A percentile compares a stretch with the other conserved stretches of the same genome.
These are phyloP conservation scores for Leistus spinibarbis DNA, from an alignment of 2,888 invertebrate genomes.

Conservation along the genomic window DNA sequence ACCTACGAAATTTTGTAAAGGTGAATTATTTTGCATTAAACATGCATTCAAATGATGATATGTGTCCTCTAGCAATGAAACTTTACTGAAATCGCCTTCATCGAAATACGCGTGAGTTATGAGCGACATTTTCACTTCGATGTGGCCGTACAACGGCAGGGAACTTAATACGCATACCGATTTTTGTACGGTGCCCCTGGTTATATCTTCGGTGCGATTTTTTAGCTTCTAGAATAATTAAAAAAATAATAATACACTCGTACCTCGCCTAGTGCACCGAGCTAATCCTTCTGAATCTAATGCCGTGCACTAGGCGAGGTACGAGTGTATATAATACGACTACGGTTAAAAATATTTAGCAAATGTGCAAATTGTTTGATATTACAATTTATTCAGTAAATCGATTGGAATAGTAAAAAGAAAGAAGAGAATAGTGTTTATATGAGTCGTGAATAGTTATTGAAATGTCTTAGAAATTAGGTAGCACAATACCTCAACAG, in stretches of 20 bases:
- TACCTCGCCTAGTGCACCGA: no score
- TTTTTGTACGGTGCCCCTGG: constrained; percentile 96
- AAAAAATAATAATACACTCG: no score
- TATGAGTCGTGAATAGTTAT: no score
- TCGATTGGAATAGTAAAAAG: no score
- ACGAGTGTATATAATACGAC: no score
- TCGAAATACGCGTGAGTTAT: constrained; percentile 98
- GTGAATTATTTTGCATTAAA: constrained; percentile 65
- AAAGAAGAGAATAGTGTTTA: no score
- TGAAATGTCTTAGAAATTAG: no score
- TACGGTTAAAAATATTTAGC: no score
- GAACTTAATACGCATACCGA: constrained; percentile 94
- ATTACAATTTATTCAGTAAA: no score
- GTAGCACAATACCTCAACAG: constrained; percentile 80
- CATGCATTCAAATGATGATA: constrained; percentile 91
- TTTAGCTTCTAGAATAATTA: constrained; percentile 78
- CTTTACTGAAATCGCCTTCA: constrained; percentile 90
- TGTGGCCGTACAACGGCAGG: constrained; percentile 90
- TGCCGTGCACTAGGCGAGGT: no score
- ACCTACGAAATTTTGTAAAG: constrained; percentile 74
- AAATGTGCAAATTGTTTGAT: no score
- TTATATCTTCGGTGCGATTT: constrained; percentile 92
- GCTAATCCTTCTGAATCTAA: no score
- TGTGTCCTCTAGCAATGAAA: constrained; percentile 87
- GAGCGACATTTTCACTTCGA: constrained; percentile 92